Evolutionary conservation across 1,140 invertebrate genomes (phyloP).

Genomic region (Temnothorax nylanderi): DNA sequence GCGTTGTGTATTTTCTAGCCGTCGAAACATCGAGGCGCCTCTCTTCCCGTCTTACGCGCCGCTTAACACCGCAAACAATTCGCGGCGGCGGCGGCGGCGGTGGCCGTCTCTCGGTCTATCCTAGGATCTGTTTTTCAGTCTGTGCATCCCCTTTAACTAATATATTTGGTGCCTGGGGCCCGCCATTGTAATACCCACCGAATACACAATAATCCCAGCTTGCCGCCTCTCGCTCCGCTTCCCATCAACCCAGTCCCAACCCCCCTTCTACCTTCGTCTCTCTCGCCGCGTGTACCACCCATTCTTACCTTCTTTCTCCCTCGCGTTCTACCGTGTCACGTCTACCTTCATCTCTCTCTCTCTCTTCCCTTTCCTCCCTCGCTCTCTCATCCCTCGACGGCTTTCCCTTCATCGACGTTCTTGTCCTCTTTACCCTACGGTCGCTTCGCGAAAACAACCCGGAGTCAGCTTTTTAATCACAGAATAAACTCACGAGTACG

Average conservation of each 20-base stretch:
- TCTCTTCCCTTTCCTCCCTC: slow-evolving; percentile 12
- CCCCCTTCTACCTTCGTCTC: slow-evolving; percentile 43
- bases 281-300: slow-evolving; percentile 24
- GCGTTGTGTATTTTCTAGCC: slow-evolving; percentile 49
- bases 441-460: slow-evolving; percentile 64
- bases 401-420: slow-evolving; percentile 48
- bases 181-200: slow-evolving; percentile 76
- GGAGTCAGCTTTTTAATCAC: slow-evolving; percentile 78
- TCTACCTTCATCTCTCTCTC: slow-evolving; percentile 30
- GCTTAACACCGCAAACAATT: slow-evolving; percentile 60
- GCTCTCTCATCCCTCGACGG: slow-evolving; percentile 11
- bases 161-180: slow-evolving; percentile 75
- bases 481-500: slow-evolving; percentile 69
- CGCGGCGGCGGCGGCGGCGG: slow-evolving; percentile 3
- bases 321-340: slow-evolving; percentile 41
- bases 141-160: slow-evolving; percentile 78
- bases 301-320: slow-evolving; percentile 48
- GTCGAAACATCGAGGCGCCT: slow-evolving; percentile 26
- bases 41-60: slow-evolving; percentile 27
- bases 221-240: slow-evolving; percentile 53
- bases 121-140: slow-evolving; percentile 67
- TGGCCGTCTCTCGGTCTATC: slow-evolving; percentile 42
- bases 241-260: slow-evolving; percentile 45
- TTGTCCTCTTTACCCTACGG: slow-evolving; percentile 56
- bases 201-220: slow-evolving; percentile 79